phyloP scores from a whole-genome alignment of 2,113 vertebrate species.

The Misgurnus anguillicaudatus region DNA sequence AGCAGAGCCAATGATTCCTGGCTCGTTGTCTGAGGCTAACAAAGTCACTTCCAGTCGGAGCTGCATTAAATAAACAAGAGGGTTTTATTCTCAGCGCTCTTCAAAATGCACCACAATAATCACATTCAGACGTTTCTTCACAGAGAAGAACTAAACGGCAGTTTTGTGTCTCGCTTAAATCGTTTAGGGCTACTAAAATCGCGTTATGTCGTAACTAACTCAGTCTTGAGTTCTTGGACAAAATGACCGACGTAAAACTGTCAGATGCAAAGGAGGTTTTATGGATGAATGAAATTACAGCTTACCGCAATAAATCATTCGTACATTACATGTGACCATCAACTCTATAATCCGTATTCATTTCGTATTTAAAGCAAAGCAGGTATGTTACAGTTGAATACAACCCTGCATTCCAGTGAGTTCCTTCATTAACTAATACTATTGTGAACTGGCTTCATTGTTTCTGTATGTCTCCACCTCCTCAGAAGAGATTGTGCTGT shows the following conservation, averaged over 20 bases:
- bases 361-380: neutral
- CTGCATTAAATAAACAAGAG: constrained; percentile 39
- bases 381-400: constrained; percentile 34
- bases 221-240: neutral
- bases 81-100: constrained; percentile 31
- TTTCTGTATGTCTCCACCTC: neutral
- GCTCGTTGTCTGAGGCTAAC: constrained; percentile 36
- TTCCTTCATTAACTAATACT: constrained; percentile 39
- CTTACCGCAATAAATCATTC: neutral
- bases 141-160: neutral
- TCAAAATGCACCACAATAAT: constrained; percentile 19
- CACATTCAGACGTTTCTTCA: constrained; percentile 3
- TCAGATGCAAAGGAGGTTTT: neutral
- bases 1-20: constrained; percentile 51
- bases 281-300: neutral
- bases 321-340: neutral
- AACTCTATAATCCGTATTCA: too few relatives aligned
- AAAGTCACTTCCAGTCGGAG: constrained; percentile 45
- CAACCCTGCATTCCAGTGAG: constrained; percentile 29
- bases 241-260: neutral
- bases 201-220: neutral
- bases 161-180: neutral
- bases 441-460: constrained; percentile 30
- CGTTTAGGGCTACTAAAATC: constrained; percentile 7
- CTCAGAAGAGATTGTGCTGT: neutral